These are phyloP conservation scores for Synergus laeviventris DNA, from an alignment of 2,888 invertebrate genomes.

Conservation along the genomic window DNA sequence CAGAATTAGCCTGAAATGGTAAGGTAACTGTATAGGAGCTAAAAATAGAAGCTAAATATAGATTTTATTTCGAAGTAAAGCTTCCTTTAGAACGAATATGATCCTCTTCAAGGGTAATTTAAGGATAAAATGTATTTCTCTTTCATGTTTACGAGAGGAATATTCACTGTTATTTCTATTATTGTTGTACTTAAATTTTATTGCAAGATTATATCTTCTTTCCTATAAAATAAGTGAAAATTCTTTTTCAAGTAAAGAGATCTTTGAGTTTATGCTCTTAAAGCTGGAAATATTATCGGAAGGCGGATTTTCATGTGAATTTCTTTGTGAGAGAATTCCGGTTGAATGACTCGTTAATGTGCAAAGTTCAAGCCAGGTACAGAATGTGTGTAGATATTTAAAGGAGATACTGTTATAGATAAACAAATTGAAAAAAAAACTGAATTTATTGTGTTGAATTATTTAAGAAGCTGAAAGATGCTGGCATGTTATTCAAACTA, in stretches of 20 bases:
- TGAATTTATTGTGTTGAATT: neutral
- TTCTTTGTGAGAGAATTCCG: constrained; percentile 31
- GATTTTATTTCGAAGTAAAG: neutral
- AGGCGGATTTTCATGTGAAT: neutral
- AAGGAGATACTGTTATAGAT: neutral
- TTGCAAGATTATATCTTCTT: neutral
- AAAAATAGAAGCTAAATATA: neutral
- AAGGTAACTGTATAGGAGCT: neutral
- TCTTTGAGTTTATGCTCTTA: neutral
- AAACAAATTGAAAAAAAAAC: neutral
- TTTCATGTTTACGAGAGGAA: neutral
- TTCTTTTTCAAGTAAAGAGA: neutral
- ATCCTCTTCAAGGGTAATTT: neutral
- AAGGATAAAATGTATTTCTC: neutral
- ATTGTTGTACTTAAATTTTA: too few species aligned
- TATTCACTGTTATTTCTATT: too few species aligned
- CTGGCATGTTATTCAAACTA: neutral
- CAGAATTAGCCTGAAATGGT: neutral
- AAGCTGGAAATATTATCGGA: constrained; percentile 20
- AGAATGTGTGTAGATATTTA: constrained; percentile 15
- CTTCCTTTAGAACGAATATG: neutral
- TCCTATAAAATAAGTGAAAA: neutral
- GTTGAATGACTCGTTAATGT: constrained; percentile 25
- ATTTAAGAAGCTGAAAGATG: neutral
- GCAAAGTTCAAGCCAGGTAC: constrained; percentile 27